A percentile compares a stretch with the other conserved stretches of the same genome.
Conservation (phyloP, 2,888 invertebrate species). For the Brachypterus glaber region DNA sequence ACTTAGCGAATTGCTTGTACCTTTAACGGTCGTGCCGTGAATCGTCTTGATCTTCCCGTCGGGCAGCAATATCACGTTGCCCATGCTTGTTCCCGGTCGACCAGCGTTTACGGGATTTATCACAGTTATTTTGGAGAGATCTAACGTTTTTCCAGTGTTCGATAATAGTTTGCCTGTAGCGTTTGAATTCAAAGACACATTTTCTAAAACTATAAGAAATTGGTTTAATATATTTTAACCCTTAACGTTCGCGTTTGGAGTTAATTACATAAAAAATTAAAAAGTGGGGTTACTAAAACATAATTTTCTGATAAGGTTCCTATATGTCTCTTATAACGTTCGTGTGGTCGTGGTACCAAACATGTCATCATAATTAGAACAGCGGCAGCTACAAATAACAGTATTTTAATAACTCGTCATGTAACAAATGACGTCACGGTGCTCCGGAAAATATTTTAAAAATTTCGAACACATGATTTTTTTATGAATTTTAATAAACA, state of each 20-base stretch:
- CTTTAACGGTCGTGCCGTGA: conserved; percentile 4
- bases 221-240: conserved; percentile 3
- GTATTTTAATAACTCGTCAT: too few species aligned
- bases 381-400: too few species aligned
- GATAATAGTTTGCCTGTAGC: conserved; percentile 28
- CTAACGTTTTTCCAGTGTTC: conserved; percentile 30
- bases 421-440: too few species aligned
- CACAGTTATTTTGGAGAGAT: conserved; percentile 34
- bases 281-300: too few species aligned
- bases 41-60: conserved; percentile 35
- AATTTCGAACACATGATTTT: too few species aligned
- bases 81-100: conserved; percentile 20
- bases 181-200: conserved; percentile 31
- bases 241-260: not conserved
- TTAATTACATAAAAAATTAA: not conserved
- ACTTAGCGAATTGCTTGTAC: too few species aligned
- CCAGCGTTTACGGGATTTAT: conserved; percentile 25
- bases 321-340: too few species aligned
- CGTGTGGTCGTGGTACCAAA: too few species aligned
- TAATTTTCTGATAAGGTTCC: too few species aligned
- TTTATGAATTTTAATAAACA: too few species aligned
- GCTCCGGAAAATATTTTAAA: too few species aligned
- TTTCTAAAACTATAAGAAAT: conserved; percentile 34
- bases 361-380: too few species aligned
- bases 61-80: conserved; percentile 35